Evolutionary conservation across 2,113 vertebrate species (phyloP), one percentile per base, ranked within the genome.

Genomic region (Synodontis membranacea): DNA sequence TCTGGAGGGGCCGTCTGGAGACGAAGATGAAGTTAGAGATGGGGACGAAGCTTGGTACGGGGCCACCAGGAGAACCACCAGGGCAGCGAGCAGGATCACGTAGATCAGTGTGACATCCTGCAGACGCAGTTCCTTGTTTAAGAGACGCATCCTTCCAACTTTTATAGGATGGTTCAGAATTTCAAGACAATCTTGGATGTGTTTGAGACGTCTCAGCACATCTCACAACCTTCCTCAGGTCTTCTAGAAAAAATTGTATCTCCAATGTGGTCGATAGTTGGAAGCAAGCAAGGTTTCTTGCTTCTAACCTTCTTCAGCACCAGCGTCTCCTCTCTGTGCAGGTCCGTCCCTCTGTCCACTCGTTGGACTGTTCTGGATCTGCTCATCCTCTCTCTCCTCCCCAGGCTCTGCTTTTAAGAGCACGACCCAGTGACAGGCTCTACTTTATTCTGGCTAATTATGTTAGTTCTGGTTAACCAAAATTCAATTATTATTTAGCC

Each of bases 61-160:
- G 1, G 96, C 97, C 93, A 99, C 96, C 81, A 99, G 83, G 88
- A 99, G 95, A 89, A 97, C 95, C 92, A 98, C 93, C 50, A 98
- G 94, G 3, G 96, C 87, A 0, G 94, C 95, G 50, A 99, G 89
- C 2, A 94, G 91, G 0, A 96, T 97, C 91, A 97, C 92, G 50
- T 99, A 99, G 96, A 99, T 95, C 92, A 97, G 93, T 1, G 94
- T 96, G 4, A 94, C 89, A 81, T 98, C 97, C 1, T 97, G 94
- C 52, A 94, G 88, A 21, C 91, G 96, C 84, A 96, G 80, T 85
- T 93, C 83, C 88, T 91, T 93, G 64, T 89, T 93, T 56, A 94
- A 91, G 74, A 96, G 74, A 74, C 90, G 93, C 94, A 95, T 95
- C 3, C 15, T 56, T 56, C 12, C 4, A 7, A 42, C 37, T 28